Percentiles rank a stretch among this genome's conserved stretches.
These are phyloP conservation scores for Tridacna gigas DNA, from an alignment of 2,888 invertebrate genomes.

Conservation along the genomic window DNA sequence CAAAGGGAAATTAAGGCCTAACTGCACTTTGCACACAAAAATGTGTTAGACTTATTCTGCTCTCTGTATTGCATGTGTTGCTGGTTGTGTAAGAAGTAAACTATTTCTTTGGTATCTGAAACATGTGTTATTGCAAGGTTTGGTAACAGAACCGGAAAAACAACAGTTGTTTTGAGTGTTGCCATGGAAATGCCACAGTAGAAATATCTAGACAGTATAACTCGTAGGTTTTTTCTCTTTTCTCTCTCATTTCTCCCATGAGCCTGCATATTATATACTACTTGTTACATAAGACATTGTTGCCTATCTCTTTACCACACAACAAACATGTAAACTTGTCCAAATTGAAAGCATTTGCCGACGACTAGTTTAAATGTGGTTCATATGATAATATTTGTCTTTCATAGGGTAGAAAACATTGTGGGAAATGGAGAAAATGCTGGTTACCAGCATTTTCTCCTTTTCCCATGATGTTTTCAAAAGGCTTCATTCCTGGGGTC, in stretches of 20 bases:
- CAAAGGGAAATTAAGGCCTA: too few relatives aligned
- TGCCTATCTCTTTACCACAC: neutral
- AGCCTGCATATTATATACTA: slow-evolving; percentile 7
- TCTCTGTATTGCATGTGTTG: too few relatives aligned
- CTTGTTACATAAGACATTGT: slow-evolving; percentile 11
- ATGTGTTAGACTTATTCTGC: too few relatives aligned
- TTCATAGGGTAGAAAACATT: slow-evolving; percentile 12
- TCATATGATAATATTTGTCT: too few relatives aligned
- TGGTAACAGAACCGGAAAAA: slow-evolving; percentile 30
- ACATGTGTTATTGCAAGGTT: slow-evolving; percentile 27
- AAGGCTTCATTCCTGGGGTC: neutral
- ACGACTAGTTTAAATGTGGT: too few relatives aligned
- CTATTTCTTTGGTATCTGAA: slow-evolving; percentile 23
- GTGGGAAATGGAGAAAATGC: neutral
- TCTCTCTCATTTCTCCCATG: slow-evolving; percentile 3
- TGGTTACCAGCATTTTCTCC: slow-evolving; percentile 13
- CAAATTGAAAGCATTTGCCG: too few relatives aligned
- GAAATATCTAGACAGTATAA: slow-evolving; percentile 27
- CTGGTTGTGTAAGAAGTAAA: neutral
- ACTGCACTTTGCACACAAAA: too few relatives aligned
- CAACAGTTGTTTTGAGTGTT: slow-evolving; percentile 32
- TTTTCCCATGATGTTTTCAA: slow-evolving; percentile 2
- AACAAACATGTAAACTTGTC: neutral
- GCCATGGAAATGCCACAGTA: slow-evolving; percentile 17
- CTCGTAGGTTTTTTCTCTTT: slow-evolving; percentile 10